Evolutionary conservation across 1,140 invertebrate species (phyloP).

Genomic region (Pseudomyrmex sp.): DNA sequence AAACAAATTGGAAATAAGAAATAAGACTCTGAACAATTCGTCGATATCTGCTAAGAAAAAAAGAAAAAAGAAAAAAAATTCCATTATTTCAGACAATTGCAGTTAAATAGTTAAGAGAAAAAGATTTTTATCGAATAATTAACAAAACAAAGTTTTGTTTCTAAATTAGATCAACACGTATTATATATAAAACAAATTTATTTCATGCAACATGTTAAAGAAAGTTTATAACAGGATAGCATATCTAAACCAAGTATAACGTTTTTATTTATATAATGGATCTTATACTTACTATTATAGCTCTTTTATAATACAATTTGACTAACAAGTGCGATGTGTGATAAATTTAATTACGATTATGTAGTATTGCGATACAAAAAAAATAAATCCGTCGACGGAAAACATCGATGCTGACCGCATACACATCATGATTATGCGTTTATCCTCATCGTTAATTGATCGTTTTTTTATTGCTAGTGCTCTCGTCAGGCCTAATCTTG

Average conservation of each 20-base stretch:
- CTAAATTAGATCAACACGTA: conserved; percentile 4
- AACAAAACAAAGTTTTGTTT: not conserved
- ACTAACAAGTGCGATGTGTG: conserved; percentile 80
- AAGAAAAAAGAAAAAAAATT: conserved; percentile 39
- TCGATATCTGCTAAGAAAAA: conserved; percentile 64
- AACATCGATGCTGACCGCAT: not conserved
- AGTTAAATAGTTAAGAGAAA: not conserved
- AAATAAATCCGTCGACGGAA: not conserved
- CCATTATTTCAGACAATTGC: not conserved
- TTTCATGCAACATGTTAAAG: conserved; percentile 74
- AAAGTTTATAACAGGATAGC: conserved; percentile 81
- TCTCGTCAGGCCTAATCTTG: conserved; percentile 27
- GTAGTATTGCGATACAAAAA: conserved; percentile 41
- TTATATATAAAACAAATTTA: conserved; percentile 80
- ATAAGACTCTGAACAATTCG: conserved; percentile 64
- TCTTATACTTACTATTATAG: conserved; percentile 75
- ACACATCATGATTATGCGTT: not conserved
- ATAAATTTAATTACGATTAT: conserved; percentile 6
- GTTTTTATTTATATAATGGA: conserved; percentile 65
- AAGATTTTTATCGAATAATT: not conserved
- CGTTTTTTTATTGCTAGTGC: not conserved
- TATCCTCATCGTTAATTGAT: not conserved
- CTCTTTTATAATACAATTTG: conserved; percentile 80
- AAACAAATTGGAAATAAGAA: conserved; percentile 76
- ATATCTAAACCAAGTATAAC: conserved; percentile 81